phyloP scores from a whole-genome alignment of 2,113 vertebrate genomes.

The Callospermophilus lateralis region DNA sequence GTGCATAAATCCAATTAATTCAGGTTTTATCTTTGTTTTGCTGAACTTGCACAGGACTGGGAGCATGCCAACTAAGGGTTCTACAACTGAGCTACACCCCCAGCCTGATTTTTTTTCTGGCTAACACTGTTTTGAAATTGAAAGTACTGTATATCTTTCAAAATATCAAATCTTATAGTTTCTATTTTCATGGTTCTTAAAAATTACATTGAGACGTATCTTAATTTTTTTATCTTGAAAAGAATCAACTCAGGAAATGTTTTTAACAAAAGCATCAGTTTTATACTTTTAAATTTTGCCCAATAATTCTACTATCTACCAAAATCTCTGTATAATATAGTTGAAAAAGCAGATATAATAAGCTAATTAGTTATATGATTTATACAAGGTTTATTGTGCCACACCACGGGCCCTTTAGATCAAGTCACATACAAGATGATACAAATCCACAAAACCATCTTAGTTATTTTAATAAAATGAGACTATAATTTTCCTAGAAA shows the following conservation, averaged over 20 bases:
- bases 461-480: not conserved
- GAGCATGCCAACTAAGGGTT: not conserved
- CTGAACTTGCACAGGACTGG: too few relatives aligned
- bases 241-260: not conserved
- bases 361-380: not conserved
- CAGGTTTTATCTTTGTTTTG: not conserved
- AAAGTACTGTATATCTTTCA: not conserved
- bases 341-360: not conserved
- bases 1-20: too few relatives aligned
- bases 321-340: not conserved
- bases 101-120: not conserved
- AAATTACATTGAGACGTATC: not conserved
- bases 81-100: not conserved
- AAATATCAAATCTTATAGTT: constrained; percentile 3
- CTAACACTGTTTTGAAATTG: not conserved
- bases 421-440: not conserved
- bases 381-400: not conserved
- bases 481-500: not conserved
- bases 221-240: not conserved
- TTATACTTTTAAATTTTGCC: not conserved
- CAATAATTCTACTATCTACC: not conserved
- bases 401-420: not conserved
- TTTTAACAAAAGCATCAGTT: not conserved
- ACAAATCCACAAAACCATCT: not conserved
- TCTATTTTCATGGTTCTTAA: constrained; percentile 4